Base-by-base conservation (phyloP, 2,888 invertebrate species). In the Erebia palarica region DNA sequence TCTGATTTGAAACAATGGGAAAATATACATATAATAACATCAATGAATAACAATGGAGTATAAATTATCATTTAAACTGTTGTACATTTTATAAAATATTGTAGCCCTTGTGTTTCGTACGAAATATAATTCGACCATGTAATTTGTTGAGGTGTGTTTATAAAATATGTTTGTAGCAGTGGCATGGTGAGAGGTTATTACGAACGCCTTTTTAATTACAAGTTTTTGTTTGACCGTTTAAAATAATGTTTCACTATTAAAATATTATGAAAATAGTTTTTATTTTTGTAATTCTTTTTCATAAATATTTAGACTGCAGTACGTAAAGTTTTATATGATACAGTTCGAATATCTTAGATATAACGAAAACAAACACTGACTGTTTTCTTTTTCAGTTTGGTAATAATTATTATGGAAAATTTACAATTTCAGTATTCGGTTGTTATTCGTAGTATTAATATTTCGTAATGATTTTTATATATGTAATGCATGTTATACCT, bases 11-110 rank as follows among this genome's bases (percentile, higher is more conserved):
- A 93, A 93, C 92, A 93, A 93, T 92, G 92, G 93, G 90, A 86
- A 92, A 92, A 92, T 93, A 92, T 93, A 92, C 92, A 93, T 92
- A 92, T 92, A 92, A 93, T 92, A 93, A 92, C 92, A 92, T 92
- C 93, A 92, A 92, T 93, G 93, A 93, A 93, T 93, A 92, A 93
- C 93, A 92, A 93, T 92, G 91, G 92, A 84, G 90, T 91, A 93
- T 93, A 92, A 93, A 92, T 92, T 93, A 93, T 93, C 92, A 92
- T 93, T 91, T 92, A 91, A 92, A 92, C 92, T 91, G 92, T 91
- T 90, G 91, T 91, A 90, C 91, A 92, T 92, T 92, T 92, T 91
- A 92, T 91, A 91, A 91, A 90, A 92, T 92, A 91, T 90, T 91
- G 91, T 89, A 87, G 90, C 88, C 86, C 86, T 87, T 85, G 86